phyloP scores from a whole-genome alignment of 2,113 vertebrate species.

The Rhynchomys soricoides region DNA sequence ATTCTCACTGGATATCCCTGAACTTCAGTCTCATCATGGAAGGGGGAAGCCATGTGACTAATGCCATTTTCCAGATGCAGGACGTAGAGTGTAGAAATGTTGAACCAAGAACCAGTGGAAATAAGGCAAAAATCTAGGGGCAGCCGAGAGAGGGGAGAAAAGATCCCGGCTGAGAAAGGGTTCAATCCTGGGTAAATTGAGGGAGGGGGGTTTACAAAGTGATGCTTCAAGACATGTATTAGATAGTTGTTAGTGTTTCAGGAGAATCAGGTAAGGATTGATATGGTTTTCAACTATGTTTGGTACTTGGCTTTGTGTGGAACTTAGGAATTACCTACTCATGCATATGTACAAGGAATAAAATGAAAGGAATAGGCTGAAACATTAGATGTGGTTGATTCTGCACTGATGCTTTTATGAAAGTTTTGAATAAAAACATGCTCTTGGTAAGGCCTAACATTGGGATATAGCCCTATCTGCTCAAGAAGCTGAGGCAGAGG shows the following conservation, averaged over 20 bases:
- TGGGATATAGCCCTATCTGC: background rate
- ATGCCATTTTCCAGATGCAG: background rate
- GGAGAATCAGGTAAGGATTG: slow-evolving; percentile 10
- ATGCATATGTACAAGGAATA: background rate
- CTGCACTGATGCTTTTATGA: background rate
- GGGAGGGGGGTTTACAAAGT: background rate
- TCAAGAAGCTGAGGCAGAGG: background rate
- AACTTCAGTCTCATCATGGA: background rate
- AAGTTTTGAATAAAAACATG: slow-evolving; percentile 50
- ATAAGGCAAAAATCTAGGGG: background rate
- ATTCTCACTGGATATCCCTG: background rate
- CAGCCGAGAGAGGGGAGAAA: background rate
- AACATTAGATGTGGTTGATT: slow-evolving; percentile 20
- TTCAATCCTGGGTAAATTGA: background rate
- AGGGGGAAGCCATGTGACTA: background rate
- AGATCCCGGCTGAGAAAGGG: background rate
- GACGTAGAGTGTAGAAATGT: background rate
- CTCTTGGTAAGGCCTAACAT: background rate
- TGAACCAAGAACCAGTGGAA: background rate
- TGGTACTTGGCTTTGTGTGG: background rate
- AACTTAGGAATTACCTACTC: background rate
- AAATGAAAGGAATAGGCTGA: background rate
- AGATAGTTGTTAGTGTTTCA: background rate
- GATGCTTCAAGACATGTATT: background rate
- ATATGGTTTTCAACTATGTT: background rate